These are phyloP conservation scores for Tympanoctomys barrerae DNA, from an alignment of 2,797 vertebrate genomes.

Conservation along the genomic window DNA sequence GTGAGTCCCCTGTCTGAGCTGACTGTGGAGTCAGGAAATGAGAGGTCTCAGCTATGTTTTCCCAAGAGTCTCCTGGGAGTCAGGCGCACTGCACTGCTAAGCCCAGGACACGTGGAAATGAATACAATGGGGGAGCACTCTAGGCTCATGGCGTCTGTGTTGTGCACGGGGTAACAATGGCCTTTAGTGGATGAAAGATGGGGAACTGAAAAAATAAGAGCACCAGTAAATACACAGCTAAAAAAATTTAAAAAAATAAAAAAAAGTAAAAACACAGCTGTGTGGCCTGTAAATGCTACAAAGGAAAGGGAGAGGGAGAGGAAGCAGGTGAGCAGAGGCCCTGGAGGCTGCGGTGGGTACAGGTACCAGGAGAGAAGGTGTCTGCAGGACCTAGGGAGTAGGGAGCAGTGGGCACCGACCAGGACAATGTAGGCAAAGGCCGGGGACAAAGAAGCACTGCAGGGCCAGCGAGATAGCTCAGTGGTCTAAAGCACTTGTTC, in stretches of 20 bases:
- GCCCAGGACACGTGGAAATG: neutral
- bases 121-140: neutral
- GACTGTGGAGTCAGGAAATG: neutral
- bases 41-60: neutral
- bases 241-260: too few species aligned
- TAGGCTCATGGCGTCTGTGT: neutral
- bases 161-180: neutral
- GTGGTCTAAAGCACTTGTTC: too few species aligned
- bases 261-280: neutral
- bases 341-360: accelerated
- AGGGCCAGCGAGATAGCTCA: too few species aligned
- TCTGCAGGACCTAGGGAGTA: neutral
- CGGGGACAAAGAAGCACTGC: neutral
- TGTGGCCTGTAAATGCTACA: neutral
- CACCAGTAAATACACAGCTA: neutral
- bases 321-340: neutral
- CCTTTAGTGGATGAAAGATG: neutral
- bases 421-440: neutral
- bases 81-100: too few species aligned
- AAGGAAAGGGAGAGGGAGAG: neutral
- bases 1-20: neutral
- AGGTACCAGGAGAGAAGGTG: neutral
- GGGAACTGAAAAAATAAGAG: neutral
- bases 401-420: neutral
- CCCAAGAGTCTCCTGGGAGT: neutral